These are phyloP conservation scores for Prosopocoilus inquinatus DNA, from an alignment of 2,888 invertebrate species.

Conservation along the genomic window DNA sequence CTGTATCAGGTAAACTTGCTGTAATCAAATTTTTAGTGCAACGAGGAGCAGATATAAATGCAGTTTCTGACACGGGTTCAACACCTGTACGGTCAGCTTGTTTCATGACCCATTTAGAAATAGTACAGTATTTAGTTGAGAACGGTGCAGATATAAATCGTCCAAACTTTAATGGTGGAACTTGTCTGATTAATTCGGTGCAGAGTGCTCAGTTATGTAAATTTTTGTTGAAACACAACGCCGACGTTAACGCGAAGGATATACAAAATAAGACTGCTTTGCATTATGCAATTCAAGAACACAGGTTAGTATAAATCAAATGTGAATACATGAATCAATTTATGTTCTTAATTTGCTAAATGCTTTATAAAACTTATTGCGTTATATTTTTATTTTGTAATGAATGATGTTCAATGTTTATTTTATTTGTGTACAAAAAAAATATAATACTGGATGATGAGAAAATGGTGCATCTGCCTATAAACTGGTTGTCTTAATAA, in stretches of 20 bases:
- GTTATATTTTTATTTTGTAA: too few species aligned
- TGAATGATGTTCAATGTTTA: too few species aligned
- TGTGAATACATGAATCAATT: too few species aligned
- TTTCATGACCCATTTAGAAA: slow-evolving; percentile 85
- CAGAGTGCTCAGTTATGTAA: slow-evolving; percentile 80
- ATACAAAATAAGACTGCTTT: slow-evolving; percentile 88
- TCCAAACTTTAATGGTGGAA: slow-evolving; percentile 89
- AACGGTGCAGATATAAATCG: slow-evolving; percentile 81
- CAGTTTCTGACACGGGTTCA: slow-evolving; percentile 83
- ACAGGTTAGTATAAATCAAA: slow-evolving; percentile 50
- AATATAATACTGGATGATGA: too few species aligned
- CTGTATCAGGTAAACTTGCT: slow-evolving; percentile 77
- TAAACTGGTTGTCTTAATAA: too few species aligned
- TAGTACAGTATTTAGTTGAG: slow-evolving; percentile 72
- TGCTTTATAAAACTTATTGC: too few species aligned
- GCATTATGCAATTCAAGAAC: slow-evolving; percentile 90
- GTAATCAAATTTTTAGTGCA: slow-evolving; percentile 76
- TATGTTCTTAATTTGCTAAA: too few species aligned
- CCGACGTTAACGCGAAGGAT: slow-evolving; percentile 81
- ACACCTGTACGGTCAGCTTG: slow-evolving; percentile 89
- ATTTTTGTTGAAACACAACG: slow-evolving; percentile 76
- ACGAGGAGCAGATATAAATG: slow-evolving; percentile 83
- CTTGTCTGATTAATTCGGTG: slow-evolving; percentile 90
- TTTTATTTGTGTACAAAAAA: too few species aligned
- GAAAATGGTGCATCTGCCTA: too few species aligned